Conservation (phyloP, 1,140 invertebrate species). For the Cylas formicarius region DNA sequence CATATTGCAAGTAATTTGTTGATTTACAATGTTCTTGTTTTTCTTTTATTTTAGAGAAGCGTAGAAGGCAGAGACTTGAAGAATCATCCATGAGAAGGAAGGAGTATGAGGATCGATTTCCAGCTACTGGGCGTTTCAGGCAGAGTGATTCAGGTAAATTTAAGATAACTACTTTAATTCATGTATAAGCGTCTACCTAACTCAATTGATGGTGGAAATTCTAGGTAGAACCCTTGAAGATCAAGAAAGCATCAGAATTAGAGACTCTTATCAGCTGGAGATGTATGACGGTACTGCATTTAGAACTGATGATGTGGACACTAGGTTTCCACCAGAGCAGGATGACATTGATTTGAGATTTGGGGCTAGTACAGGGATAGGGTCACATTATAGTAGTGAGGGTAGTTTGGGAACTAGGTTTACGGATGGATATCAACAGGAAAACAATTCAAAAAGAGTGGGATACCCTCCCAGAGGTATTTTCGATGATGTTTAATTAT, state of each 20-base stretch:
- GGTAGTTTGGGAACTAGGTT: constrained; percentile 40
- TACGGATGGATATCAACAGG: constrained; percentile 44
- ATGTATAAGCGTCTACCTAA: not conserved
- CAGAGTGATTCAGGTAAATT: constrained; percentile 46
- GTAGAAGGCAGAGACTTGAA: constrained; percentile 70
- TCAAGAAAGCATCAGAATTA: constrained; percentile 26
- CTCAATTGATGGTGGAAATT: constrained; percentile 9
- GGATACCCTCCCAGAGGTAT: constrained; percentile 67
- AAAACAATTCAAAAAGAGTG: constrained; percentile 44
- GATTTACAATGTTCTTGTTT: not conserved
- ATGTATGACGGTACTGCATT: constrained; percentile 49
- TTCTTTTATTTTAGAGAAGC: constrained; percentile 56
- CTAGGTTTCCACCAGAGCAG: constrained; percentile 43
- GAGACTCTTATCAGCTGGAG: constrained; percentile 48
- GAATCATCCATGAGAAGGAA: constrained; percentile 66
- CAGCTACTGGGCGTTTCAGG: constrained; percentile 48
- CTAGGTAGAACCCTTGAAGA: constrained; percentile 24
- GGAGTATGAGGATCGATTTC: constrained; percentile 61
- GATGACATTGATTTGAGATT: constrained; percentile 55
- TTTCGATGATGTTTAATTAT: constrained; percentile 77
- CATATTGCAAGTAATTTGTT: constrained; percentile 4
- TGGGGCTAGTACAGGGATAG: constrained; percentile 48
- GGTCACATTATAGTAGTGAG: constrained; percentile 35
- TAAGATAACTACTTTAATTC: constrained; percentile 6
- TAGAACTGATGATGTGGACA: constrained; percentile 46